A percentile compares a stretch with the other conserved stretches of the same genome.
These are phyloP conservation scores for Chromobotia macracanthus DNA, from an alignment of 2,797 vertebrate genomes.

Conservation along the genomic window DNA sequence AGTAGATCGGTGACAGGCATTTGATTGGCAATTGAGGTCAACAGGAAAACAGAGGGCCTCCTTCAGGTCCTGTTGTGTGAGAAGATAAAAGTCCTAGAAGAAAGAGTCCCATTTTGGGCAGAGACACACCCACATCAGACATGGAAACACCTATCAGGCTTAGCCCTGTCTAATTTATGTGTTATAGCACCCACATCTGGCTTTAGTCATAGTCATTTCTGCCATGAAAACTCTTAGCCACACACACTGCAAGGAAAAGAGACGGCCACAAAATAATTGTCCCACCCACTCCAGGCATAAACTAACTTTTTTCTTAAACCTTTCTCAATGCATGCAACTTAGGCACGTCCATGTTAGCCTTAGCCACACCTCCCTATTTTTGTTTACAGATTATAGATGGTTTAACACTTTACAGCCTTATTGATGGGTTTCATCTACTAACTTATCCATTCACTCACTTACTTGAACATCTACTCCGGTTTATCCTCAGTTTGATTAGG, in stretches of 20 bases:
- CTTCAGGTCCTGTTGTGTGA: slow-evolving; percentile 41
- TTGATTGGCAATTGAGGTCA: slow-evolving; percentile 49
- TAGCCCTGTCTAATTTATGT: background rate
- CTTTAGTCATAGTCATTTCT: too few species aligned
- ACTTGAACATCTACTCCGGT: background rate
- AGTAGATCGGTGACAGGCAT: slow-evolving; percentile 38
- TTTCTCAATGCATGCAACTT: too few species aligned
- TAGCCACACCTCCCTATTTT: background rate
- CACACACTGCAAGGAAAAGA: too few species aligned
- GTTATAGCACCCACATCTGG: too few species aligned
- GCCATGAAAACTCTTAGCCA: background rate
- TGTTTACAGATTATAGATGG: background rate
- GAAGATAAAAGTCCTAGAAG: background rate
- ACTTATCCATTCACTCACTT: background rate
- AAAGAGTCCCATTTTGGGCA: too few species aligned
- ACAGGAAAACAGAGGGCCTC: slow-evolving; percentile 29
- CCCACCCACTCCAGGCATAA: too few species aligned
- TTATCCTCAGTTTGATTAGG: background rate
- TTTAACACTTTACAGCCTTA: background rate
- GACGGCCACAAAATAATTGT: too few species aligned
- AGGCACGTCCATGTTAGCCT: background rate
- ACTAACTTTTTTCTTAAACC: too few species aligned
- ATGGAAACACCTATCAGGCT: background rate
- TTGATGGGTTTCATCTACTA: background rate
- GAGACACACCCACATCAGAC: background rate